Base-by-base conservation (phyloP, 1,140 invertebrate genomes). In the Popillia japonica region DNA sequence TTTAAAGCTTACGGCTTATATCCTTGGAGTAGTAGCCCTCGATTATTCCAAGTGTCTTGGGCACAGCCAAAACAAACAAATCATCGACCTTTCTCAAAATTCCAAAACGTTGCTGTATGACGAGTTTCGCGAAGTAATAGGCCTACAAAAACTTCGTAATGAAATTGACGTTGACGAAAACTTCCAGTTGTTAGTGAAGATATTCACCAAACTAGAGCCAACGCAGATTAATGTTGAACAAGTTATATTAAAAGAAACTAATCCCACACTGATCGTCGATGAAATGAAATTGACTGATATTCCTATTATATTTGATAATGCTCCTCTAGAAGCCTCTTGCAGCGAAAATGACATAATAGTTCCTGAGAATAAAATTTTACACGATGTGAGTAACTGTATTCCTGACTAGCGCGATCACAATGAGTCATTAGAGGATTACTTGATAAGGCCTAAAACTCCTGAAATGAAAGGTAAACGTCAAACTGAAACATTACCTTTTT, bases 21-120 rank as follows among this genome's bases (percentile, higher is more conserved):
- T 14, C 81, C 82, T 17, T 83, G 78, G 77, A 77, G 80, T 77
- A 41, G 74, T 34, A 75, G 64, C 75, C 10, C 72, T 83, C 22
- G 78, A 83, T 79, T 83, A 80, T 78, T 72, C 72, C 0, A 82
- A 83, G 79, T 83, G 81, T 79, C 72, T 83, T 17, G 78, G 80
- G 2, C 44, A 75, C 75, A 20, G 20, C 10, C 9, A 68, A 3
- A 68, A 68, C 64, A 68, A 22, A 22, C 23, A 10, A 22, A 68
- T 9, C 64, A n/a, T 68, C 22, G 1, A 68, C 64, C 2, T 0
- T 20, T 4, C 17, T 10, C 3, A 68, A 34, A 4, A 34, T 68
- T 20, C 17, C 10, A 68, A n/a, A 68, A 20, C 64, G 20, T 20
- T 75, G 17, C 17, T 3, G 20, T 75, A 42, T 22, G 41, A 75